Evolutionary conservation across 2,888 invertebrate genomes (phyloP), one percentile per base, ranked within the genome.

Genomic region (Plebejus argus): DNA sequence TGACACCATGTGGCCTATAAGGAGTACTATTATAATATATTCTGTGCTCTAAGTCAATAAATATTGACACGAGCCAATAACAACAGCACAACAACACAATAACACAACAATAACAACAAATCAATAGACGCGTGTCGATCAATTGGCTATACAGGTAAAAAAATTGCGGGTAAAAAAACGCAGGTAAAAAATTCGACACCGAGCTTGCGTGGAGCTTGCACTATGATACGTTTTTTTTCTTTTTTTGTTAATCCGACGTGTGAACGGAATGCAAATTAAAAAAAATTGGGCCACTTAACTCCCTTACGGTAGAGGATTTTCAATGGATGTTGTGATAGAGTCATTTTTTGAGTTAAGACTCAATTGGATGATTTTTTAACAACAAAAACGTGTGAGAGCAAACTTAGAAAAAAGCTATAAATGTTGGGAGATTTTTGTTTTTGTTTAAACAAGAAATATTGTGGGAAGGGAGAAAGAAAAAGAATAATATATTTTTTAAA

Each of bases 231-330:
- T 53, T 39, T 66, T 79, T 28, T 28, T 28, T 28, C 28, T 28
- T 28, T 80, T 80, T 83, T 82, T 83, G 79, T 83, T 85, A 83
- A 88, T 86, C 83, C 84, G 81, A 85, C 85, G 87, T 88, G 88
- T 84, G 88, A 89, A 86, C 86, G 81, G 86, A 86, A 87, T 87
- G 82, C 85, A 83, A 85, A 87, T 85, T 84, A 85, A 85, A 80
- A 80, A 78, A 84, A 85, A 85, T 86, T 83, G 76, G 20, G 70
- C 86, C 86, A 88, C 89, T 87, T 88, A 88, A 87, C 87, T 88
- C 84, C 79, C 83, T 85, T 80, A 87, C 86, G 87, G 86, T 87
- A 85, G 86, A 86, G 83, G 83, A 84, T 84, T 87, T 86, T 84
- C 83, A 86, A 89, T 87, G 81, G 78, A 81, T 85, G 86, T 86